These are phyloP conservation scores for Dendrolimus punctatus DNA, from an alignment of 1,140 invertebrate genomes.

Conservation along the genomic window DNA sequence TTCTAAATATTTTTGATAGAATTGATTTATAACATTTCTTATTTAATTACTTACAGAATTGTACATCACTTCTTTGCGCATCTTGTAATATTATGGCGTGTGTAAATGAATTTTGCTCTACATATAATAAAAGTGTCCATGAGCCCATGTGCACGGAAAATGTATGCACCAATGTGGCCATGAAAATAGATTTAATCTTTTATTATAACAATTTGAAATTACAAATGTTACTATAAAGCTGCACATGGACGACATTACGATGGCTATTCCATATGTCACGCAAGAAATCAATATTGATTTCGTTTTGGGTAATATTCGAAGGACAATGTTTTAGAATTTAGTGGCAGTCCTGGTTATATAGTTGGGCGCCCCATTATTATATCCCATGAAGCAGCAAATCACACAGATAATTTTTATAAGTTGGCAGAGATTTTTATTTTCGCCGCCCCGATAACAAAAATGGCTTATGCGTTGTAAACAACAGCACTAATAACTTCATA, in stretches of 20 bases:
- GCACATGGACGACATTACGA: slow-evolving; percentile 25
- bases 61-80: slow-evolving; percentile 38
- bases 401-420: slow-evolving; percentile 45
- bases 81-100: slow-evolving; percentile 45
- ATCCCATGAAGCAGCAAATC: slow-evolving; percentile 34
- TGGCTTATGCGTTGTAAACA: slow-evolving; percentile 34
- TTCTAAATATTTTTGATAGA: too few species aligned
- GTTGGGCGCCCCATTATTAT: slow-evolving; percentile 34
- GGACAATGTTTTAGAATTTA: slow-evolving; percentile 32
- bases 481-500: slow-evolving; percentile 26
- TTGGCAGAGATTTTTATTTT: slow-evolving; percentile 15
- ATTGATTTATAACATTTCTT: neutral
- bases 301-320: slow-evolving; percentile 35
- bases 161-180: slow-evolving; percentile 39
- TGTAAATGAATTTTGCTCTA: slow-evolving; percentile 21
- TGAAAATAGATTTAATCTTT: slow-evolving; percentile 41
- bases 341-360: slow-evolving; percentile 52
- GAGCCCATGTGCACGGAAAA: slow-evolving; percentile 35
- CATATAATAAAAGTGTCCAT: slow-evolving; percentile 36
- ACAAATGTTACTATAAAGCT: slow-evolving; percentile 38
- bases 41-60: slow-evolving; percentile 39
- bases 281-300: slow-evolving; percentile 47
- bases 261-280: slow-evolving; percentile 20
- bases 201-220: slow-evolving; percentile 41
- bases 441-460: slow-evolving; percentile 31